Conservation (phyloP, 1,140 invertebrate species). For the Cherax quadricarinatus region DNA sequence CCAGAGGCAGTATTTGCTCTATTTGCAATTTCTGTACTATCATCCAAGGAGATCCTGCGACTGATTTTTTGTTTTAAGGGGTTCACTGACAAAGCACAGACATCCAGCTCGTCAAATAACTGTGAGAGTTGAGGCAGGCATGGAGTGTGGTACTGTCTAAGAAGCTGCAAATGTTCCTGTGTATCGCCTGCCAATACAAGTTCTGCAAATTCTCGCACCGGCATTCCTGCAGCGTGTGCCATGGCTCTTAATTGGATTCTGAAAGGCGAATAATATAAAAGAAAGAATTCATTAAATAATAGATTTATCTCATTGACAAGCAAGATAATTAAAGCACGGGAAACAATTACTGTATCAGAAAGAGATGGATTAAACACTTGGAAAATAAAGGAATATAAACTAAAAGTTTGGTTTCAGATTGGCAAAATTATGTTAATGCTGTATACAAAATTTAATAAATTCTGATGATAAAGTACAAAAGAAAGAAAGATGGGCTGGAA, state of each 20-base stretch:
- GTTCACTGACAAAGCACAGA: not conserved
- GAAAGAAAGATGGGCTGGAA: too few species aligned
- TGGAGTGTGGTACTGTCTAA: not conserved
- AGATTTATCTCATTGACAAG: too few species aligned
- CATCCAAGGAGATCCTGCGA: not conserved
- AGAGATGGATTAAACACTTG: too few species aligned
- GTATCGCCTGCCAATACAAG: not conserved
- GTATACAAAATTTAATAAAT: too few species aligned
- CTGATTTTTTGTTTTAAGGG: not conserved
- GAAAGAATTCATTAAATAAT: too few species aligned
- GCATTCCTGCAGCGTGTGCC: not conserved
- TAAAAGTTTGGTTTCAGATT: too few species aligned
- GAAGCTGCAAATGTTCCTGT: not conserved
- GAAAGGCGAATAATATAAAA: not conserved
- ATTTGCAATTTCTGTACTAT: not conserved
- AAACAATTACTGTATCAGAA: too few species aligned
- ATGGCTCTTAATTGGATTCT: not conserved
- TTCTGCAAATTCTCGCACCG: not conserved
- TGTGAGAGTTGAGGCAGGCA: not conserved
- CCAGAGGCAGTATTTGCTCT: not conserved
- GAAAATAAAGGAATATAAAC: too few species aligned
- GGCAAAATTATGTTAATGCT: too few species aligned
- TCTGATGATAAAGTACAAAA: too few species aligned
- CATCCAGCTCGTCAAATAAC: not conserved
- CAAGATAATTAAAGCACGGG: too few species aligned